A percentile compares a stretch with the other conserved stretches of the same genome.
Evolutionary conservation across 2,797 vertebrate species (phyloP).

Genomic region (Crypturellus tataupa): DNA sequence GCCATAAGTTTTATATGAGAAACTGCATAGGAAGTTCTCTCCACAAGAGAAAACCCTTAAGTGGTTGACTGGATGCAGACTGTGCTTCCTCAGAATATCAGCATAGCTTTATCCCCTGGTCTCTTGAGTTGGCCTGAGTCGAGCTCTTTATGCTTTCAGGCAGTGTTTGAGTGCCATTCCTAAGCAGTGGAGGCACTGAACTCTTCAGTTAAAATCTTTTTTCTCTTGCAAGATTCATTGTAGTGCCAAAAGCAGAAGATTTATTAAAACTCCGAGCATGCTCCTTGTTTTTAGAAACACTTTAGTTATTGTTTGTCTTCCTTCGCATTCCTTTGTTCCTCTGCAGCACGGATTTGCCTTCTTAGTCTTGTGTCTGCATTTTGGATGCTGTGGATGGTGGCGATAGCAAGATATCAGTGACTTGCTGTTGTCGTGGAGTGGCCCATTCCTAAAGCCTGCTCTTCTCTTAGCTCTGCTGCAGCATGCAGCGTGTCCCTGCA

Average conservation of each 20-base stretch:
- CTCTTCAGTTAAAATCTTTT: background rate
- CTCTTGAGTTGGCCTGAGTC: background rate
- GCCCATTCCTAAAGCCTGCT: background rate
- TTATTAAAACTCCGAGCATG: background rate
- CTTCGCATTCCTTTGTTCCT: background rate
- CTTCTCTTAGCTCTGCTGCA: rapidly evolving
- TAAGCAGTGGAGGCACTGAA: background rate
- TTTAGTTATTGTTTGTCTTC: background rate
- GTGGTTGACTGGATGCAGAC: background rate
- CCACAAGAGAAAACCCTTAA: background rate
- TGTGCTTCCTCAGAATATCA: background rate
- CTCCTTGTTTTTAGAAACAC: background rate
- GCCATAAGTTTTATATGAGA: background rate
- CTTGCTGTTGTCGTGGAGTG: background rate
- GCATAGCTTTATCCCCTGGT: background rate
- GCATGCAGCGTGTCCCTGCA: background rate
- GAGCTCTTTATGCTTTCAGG: background rate
- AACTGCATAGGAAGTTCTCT: background rate
- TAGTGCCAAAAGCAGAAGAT: background rate
- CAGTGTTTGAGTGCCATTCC: background rate
- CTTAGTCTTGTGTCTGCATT: background rate
- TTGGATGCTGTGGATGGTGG: background rate
- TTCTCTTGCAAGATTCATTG: background rate
- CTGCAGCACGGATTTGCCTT: background rate
- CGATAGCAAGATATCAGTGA: background rate